A percentile compares a stretch with the other conserved stretches of the same genome.
Conservation (phyloP, 1,140 invertebrate species). For the Drosophila funebris region DNA sequence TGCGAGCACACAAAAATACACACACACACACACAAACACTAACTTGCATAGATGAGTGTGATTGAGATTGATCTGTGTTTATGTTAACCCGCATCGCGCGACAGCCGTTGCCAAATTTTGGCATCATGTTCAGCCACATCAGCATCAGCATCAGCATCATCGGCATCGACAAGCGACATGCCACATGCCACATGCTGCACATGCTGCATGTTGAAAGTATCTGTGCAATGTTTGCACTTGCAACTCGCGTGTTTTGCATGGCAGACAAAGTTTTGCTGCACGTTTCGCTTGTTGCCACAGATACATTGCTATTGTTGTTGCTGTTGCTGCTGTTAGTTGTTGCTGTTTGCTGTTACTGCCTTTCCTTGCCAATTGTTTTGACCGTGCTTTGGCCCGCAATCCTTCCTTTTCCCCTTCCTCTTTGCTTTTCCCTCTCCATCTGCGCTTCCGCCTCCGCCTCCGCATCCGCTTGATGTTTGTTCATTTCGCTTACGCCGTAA, state of each 20-base stretch:
- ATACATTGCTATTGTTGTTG: conserved; percentile 8
- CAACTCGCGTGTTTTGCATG: conserved; percentile 40
- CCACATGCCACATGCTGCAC: conserved; percentile 12
- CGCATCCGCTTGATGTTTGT: conserved; percentile 4
- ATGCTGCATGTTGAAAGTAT: conserved; percentile 27
- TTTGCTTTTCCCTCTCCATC: neutral
- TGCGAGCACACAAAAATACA: conserved; percentile 11
- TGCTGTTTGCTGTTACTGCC: neutral
- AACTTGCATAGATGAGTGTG: conserved; percentile 8
- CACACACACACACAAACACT: conserved; percentile 12
- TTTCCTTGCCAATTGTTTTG: conserved; percentile 27
- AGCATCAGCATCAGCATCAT: neutral
- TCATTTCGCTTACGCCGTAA: conserved; percentile 34
- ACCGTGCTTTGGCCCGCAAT: neutral
- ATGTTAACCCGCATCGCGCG: conserved; percentile 34
- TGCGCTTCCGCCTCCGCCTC: too few species aligned
- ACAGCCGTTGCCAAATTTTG: conserved; percentile 20
- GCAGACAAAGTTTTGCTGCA: conserved; percentile 28
- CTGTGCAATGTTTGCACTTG: conserved; percentile 36
- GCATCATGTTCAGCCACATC: neutral
- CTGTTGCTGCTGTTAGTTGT: too few species aligned
- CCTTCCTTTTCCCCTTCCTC: neutral
- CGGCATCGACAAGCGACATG: conserved; percentile 11
- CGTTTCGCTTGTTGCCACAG: conserved; percentile 8
- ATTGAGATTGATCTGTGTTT: conserved; percentile 52